A percentile compares a stretch with the other conserved stretches of the same genome.
Evolutionary conservation across 92 coral and sea anemone genomes (phyloP).

Genomic region (Parazoanthus atlanticus): DNA sequence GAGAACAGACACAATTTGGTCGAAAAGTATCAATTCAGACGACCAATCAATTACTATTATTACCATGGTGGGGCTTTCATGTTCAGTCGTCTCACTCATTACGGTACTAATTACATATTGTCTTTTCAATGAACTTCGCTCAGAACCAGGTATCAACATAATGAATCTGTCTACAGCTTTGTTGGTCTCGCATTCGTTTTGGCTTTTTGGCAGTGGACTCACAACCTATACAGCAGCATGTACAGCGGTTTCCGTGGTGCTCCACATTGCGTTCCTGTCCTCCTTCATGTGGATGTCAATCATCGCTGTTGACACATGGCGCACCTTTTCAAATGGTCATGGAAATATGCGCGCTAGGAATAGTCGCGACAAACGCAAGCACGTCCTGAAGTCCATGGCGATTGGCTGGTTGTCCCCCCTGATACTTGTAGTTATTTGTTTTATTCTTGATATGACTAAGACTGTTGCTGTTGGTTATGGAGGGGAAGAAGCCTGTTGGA

Average conservation of each 20-base stretch:
- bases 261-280: slow-evolving; percentile 61
- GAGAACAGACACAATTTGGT: no score
- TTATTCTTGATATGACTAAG: slow-evolving; percentile 49
- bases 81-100: slow-evolving; percentile 46
- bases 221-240: slow-evolving; percentile 38
- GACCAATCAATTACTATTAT: no score
- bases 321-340: slow-evolving; percentile 51
- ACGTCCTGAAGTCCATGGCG: slow-evolving; percentile 11
- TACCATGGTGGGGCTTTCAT: slow-evolving; percentile 39
- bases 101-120: slow-evolving; percentile 47
- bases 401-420: slow-evolving; percentile 59
- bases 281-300: slow-evolving; percentile 76
- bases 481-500: slow-evolving; percentile 17
- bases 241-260: slow-evolving; percentile 54
- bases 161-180: slow-evolving; percentile 54
- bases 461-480: slow-evolving; percentile 40
- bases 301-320: slow-evolving; percentile 77
- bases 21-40: no score
- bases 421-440: slow-evolving; percentile 48
- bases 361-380: neutral
- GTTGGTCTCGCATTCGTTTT: slow-evolving; percentile 42
- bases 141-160: slow-evolving; percentile 60
- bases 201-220: neutral
- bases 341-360: neutral
- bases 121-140: slow-evolving; percentile 54